A percentile compares a stretch with the other conserved stretches of the same genome.
Conservation (phyloP, 1,140 invertebrate species). For the Contarinia nasturtii region DNA sequence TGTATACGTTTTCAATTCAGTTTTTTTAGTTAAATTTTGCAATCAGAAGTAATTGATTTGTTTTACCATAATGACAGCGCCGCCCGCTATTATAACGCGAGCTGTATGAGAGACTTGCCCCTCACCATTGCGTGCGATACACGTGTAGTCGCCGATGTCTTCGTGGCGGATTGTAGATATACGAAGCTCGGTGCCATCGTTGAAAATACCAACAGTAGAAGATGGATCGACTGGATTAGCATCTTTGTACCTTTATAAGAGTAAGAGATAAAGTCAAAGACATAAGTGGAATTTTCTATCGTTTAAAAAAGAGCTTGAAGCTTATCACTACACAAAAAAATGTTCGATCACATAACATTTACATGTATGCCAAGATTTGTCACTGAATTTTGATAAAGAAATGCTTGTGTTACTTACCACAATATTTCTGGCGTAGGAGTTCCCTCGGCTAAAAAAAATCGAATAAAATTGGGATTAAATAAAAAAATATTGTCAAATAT, state of each 20-base stretch:
- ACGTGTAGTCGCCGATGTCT: slow-evolving; percentile 90
- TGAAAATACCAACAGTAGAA: slow-evolving; percentile 67
- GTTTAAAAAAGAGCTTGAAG: too few species aligned
- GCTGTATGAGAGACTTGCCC: slow-evolving; percentile 86
- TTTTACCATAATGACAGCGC: slow-evolving; percentile 49
- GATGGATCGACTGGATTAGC: slow-evolving; percentile 73
- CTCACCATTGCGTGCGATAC: slow-evolving; percentile 83
- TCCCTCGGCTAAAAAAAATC: too few species aligned
- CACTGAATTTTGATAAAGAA: too few species aligned
- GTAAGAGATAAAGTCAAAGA: too few species aligned
- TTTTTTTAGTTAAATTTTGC: not conserved
- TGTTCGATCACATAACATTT: too few species aligned
- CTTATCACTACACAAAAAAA: too few species aligned
- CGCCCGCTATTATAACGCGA: slow-evolving; percentile 85
- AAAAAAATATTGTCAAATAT: too few species aligned
- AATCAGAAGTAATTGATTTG: slow-evolving; percentile 2
- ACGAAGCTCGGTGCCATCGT: slow-evolving; percentile 76
- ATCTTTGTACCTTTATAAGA: slow-evolving; percentile 46
- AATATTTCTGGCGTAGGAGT: too few species aligned
- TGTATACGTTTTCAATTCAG: not conserved
- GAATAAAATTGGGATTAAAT: too few species aligned
- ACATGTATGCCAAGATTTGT: too few species aligned
- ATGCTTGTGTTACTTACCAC: too few species aligned
- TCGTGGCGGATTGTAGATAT: slow-evolving; percentile 78
- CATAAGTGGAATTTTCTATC: too few species aligned